Evolutionary conservation across 2,888 invertebrate species (phyloP).

Genomic region (Papilio elwesi): DNA sequence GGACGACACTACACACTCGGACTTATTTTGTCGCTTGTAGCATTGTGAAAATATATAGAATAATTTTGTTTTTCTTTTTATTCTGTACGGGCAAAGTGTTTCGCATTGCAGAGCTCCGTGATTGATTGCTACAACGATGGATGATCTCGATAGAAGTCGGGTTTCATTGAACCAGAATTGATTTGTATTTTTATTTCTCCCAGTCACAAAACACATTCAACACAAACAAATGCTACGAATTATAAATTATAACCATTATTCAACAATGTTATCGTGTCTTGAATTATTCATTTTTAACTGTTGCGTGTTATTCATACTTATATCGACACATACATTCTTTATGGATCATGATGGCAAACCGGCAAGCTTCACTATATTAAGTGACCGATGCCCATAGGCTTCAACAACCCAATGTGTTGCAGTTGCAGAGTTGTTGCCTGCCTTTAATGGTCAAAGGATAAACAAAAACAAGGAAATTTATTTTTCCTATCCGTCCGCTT

Average conservation of each 20-base stretch:
- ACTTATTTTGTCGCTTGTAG: not conserved
- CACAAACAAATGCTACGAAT: constrained; percentile 11
- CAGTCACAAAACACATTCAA: constrained; percentile 28
- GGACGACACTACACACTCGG: no score
- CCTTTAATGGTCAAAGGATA: no score
- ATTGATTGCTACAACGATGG: constrained; percentile 33
- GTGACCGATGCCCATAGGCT: no score
- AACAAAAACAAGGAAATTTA: no score
- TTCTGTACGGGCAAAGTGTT: constrained; percentile 22
- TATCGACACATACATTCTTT: not conserved
- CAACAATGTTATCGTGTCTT: not conserved
- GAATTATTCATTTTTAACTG: not conserved
- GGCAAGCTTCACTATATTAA: no score
- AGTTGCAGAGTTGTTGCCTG: no score
- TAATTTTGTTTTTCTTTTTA: constrained; percentile 18
- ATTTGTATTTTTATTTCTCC: constrained; percentile 29
- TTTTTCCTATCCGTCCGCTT: no score
- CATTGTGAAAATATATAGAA: not conserved
- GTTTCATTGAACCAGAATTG: constrained; percentile 32
- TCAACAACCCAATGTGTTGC: no score
- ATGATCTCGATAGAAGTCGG: constrained; percentile 19
- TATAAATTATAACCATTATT: constrained; percentile 23
- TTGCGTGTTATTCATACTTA: not conserved
- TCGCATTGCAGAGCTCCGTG: constrained; percentile 33
- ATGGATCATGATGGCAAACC: no score